A percentile compares a stretch with the other conserved stretches of the same genome.
These are phyloP conservation scores for Musca domestica DNA, from an alignment of 1,140 invertebrate genomes.

Conservation along the genomic window DNA sequence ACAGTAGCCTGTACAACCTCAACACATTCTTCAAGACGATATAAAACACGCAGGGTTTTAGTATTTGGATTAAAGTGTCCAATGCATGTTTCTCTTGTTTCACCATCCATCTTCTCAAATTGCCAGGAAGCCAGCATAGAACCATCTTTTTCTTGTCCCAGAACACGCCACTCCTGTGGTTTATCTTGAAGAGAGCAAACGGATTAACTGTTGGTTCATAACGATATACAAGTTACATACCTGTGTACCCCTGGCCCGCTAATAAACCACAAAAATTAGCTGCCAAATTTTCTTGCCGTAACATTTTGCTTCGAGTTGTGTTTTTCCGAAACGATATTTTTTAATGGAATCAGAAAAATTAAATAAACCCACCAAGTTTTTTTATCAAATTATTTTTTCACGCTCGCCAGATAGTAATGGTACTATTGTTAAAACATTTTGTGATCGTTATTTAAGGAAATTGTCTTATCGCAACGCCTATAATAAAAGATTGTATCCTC, in stretches of 20 bases:
- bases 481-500: too few relatives aligned
- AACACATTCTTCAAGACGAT: conserved; percentile 62
- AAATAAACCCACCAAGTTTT: too few relatives aligned
- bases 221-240: conserved; percentile 26
- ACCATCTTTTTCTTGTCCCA: conserved; percentile 74
- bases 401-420: too few relatives aligned
- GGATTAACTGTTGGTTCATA: too few relatives aligned
- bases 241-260: conserved; percentile 45
- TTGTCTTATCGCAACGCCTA: too few relatives aligned
- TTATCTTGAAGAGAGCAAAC: conserved; percentile 45
- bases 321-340: too few relatives aligned
- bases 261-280: conserved; percentile 52
- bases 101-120: conserved; percentile 55
- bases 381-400: too few relatives aligned
- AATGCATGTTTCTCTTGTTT: conserved; percentile 44
- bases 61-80: conserved; percentile 55
- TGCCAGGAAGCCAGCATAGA: conserved; percentile 69
- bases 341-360: too few relatives aligned
- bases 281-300: conserved; percentile 52
- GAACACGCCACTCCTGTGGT: conserved; percentile 71
- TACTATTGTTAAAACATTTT: too few relatives aligned
- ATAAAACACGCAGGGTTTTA: conserved; percentile 61
- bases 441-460: too few relatives aligned
- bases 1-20: conserved; percentile 77
- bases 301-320: too few relatives aligned